Conservation (phyloP, 2,888 invertebrate genomes). For the Cantharis nigra region DNA sequence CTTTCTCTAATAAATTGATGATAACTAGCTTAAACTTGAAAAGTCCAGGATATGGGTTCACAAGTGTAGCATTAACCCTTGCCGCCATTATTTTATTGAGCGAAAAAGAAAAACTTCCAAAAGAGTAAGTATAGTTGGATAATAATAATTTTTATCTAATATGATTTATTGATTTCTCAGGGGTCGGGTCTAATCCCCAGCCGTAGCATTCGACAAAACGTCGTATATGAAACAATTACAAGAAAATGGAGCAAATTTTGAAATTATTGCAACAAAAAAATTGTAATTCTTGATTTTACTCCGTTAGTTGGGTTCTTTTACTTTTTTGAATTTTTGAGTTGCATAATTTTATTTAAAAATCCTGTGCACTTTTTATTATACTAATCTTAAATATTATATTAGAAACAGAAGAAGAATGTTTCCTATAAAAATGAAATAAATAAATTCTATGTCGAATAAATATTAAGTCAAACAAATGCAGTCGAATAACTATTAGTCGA, state of each 20-base stretch:
- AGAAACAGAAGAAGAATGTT: too few species aligned
- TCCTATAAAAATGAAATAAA: too few species aligned
- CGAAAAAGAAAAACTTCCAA: conserved; percentile 77
- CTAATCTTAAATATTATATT: too few species aligned
- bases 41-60: conserved; percentile 85
- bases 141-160: neutral
- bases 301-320: too few species aligned
- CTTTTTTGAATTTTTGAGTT: neutral
- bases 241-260: conserved; percentile 74
- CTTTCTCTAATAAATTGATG: conserved; percentile 67
- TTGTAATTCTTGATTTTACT: neutral
- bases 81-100: conserved; percentile 76
- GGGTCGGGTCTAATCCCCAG: conserved; percentile 87
- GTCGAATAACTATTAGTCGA: too few species aligned
- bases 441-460: too few species aligned
- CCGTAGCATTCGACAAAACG: conserved; percentile 83
- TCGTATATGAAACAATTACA: conserved; percentile 74
- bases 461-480: too few species aligned
- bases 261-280: conserved; percentile 53
- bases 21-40: conserved; percentile 67
- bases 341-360: neutral
- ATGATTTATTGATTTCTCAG: conserved; percentile 55
- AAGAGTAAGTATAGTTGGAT: conserved; percentile 60
- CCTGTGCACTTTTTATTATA: neutral
- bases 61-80: conserved; percentile 72